Base-by-base conservation (phyloP, 2,888 invertebrate species). In the Dicycla oo region DNA sequence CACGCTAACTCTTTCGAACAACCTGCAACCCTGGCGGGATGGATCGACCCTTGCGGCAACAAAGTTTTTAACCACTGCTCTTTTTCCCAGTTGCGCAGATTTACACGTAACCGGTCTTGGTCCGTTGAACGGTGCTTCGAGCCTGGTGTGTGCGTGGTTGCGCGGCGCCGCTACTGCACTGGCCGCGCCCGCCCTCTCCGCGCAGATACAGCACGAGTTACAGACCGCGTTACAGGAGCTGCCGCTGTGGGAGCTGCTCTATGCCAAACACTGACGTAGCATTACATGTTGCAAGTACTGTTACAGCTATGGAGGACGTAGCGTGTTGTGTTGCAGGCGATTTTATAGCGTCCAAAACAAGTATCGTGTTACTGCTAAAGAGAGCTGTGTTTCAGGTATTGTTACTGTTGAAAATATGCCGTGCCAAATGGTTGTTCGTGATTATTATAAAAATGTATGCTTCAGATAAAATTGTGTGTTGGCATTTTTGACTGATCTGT, bases 71-170 rank as follows among this genome's bases (percentile, higher is more conserved):
- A 34, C 34, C 34, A 34, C 15, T 51, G 0, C 2, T 13, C 0
- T 61, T 53, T 13, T 56, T 15, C 38, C 11, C 86, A 96, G 96
- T 8, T 92, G 92, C 56, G 92, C 94, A 90, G 96, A 96, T 82
- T 83, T 95, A 23, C 96, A 96, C 89, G 92, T 95, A 62, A 95
- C 96, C 0, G 96, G 96, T 0, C 87, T 96, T 60, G 96, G 96
- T 0, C 92, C 94, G 1, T 90, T 95, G 69, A 93, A 92, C 84
- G 92, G 92, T 26, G 87, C 90, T 66, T 61, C 86, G 0, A 47
- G 74, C 20, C 75, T 82, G 11, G 90, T 89, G 61, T 63, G 73
- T 11, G 87, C 89, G 73, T 91, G 92, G 91, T 61, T 85, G 26
- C 89, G 91, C 80, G 87, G 91, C 83, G 87, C 90, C 45, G 80